Evolutionary conservation across 2,888 invertebrate genomes (phyloP).

Genomic region (Galerucella calmariensis): DNA sequence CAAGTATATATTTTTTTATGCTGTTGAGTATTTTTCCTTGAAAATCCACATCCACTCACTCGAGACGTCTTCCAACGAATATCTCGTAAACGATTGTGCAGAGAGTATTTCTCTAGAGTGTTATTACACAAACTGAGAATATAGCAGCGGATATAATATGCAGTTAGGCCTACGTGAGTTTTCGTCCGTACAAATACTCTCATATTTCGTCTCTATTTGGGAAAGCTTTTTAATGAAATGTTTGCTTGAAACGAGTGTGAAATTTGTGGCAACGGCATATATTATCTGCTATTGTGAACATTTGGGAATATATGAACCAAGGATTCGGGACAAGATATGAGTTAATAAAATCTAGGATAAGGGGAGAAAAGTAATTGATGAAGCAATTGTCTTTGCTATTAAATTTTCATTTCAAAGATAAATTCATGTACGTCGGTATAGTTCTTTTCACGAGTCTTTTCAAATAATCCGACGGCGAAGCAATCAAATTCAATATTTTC

Average conservation of each 20-base stretch:
- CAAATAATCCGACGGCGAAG: no score
- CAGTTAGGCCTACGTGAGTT: slow-evolving; percentile 33
- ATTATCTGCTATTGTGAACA: not conserved
- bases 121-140: slow-evolving; percentile 27
- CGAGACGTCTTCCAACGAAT: not conserved
- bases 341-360: not conserved
- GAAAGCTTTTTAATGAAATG: slow-evolving; percentile 32
- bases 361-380: not conserved
- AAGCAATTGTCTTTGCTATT: not conserved
- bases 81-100: slow-evolving; percentile 8
- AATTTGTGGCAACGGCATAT: not conserved
- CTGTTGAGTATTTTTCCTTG: not conserved
- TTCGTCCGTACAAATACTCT: slow-evolving; percentile 28
- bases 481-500: no score
- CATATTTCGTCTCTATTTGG: slow-evolving; percentile 27
- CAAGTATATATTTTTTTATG: no score
- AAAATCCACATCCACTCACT: not conserved
- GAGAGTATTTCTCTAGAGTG: slow-evolving; percentile 14
- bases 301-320: not conserved
- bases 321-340: not conserved
- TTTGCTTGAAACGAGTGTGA: no score
- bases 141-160: slow-evolving; percentile 27
- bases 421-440: no score
- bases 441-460: no score
- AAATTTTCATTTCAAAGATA: not conserved